phyloP scores from a whole-genome alignment of 2,888 invertebrate species.

The Rhingia campestris region DNA sequence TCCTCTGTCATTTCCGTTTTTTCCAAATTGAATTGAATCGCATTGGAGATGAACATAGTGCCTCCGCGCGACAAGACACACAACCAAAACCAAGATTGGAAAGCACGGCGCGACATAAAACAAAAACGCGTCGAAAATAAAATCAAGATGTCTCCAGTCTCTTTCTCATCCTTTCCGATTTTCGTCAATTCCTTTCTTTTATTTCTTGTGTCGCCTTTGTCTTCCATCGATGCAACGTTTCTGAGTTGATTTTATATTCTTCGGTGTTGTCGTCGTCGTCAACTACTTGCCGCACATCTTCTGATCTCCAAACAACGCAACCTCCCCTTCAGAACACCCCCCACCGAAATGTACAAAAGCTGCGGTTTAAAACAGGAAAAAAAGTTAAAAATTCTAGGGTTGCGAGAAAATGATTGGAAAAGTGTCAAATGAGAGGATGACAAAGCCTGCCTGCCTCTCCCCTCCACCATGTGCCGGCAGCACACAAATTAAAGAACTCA shows the following conservation, averaged over 20 bases:
- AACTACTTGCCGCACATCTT: slow-evolving; percentile 45
- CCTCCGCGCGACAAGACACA: slow-evolving; percentile 39
- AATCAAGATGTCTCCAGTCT: slow-evolving; percentile 65
- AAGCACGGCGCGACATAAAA: slow-evolving; percentile 24
- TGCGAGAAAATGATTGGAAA: slow-evolving; percentile 71
- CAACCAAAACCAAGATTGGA: background rate
- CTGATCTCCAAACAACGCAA: slow-evolving; percentile 61
- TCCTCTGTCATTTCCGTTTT: slow-evolving; percentile 53
- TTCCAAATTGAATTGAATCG: slow-evolving; percentile 53
- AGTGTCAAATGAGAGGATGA: slow-evolving; percentile 64
- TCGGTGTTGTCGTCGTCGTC: slow-evolving; percentile 64
- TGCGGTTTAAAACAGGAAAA: slow-evolving; percentile 26
- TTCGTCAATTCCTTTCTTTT: slow-evolving; percentile 17
- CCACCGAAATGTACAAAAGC: slow-evolving; percentile 23
- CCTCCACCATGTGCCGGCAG: background rate
- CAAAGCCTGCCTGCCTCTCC: slow-evolving; percentile 7
- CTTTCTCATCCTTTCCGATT: slow-evolving; percentile 39
- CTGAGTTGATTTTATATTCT: slow-evolving; percentile 58
- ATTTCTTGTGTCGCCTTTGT: slow-evolving; percentile 35
- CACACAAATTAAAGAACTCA: slow-evolving; percentile 64
- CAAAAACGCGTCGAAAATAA: slow-evolving; percentile 68
- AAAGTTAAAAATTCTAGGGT: slow-evolving; percentile 46
- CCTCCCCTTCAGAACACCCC: background rate
- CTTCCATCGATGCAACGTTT: slow-evolving; percentile 56
- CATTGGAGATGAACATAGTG: slow-evolving; percentile 60